Evolutionary conservation across 1,140 invertebrate genomes (phyloP).

Genomic region (Oppia nitens): DNA sequence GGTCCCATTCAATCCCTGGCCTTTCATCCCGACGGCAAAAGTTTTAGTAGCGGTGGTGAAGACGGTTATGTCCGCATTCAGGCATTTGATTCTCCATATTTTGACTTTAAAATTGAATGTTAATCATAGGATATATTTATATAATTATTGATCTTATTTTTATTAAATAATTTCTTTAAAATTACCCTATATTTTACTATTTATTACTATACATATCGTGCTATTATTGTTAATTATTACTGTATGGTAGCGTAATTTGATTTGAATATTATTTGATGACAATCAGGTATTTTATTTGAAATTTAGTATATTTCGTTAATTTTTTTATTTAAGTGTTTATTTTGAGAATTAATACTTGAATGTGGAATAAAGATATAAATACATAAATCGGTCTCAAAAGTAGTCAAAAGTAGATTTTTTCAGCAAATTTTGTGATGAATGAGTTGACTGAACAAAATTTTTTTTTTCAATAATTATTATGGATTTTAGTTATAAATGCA

Average conservation of each 20-base stretch:
- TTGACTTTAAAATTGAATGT: slow-evolving; percentile 91
- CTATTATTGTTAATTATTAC: not conserved
- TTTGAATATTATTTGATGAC: not conserved
- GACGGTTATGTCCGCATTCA: slow-evolving; percentile 95
- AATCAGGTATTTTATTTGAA: not conserved
- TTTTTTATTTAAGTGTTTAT: no score
- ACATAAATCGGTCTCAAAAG: no score
- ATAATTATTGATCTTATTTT: not conserved
- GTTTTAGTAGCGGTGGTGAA: slow-evolving; percentile 91
- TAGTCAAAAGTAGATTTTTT: no score
- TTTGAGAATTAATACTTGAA: no score
- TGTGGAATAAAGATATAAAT: no score
- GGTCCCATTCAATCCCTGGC: slow-evolving; percentile 97
- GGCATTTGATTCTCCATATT: slow-evolving; percentile 87
- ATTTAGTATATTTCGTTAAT: no score
- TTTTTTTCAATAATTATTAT: no score
- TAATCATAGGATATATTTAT: slow-evolving; percentile 23
- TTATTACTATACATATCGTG: not conserved
- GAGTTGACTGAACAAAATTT: no score
- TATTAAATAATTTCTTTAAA: not conserved
- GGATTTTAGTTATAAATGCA: no score
- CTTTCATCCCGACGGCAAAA: slow-evolving; percentile 94
- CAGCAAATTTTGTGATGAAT: no score
- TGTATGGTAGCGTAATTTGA: not conserved
- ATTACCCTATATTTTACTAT: not conserved